phyloP scores from a whole-genome alignment of 2,888 invertebrate species.

The Portevinia maculata region DNA sequence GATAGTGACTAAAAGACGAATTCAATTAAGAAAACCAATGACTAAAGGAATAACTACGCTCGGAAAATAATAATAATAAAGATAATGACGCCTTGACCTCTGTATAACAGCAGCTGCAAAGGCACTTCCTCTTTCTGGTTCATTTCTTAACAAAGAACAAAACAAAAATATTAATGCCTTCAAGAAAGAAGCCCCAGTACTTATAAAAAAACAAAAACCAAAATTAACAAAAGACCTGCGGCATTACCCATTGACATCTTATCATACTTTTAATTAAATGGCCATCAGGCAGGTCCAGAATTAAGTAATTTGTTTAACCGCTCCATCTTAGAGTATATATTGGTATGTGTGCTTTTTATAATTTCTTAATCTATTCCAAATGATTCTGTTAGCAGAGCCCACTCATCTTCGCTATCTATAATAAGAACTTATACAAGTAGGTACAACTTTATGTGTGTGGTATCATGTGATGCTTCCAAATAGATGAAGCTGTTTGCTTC shows the following conservation, averaged over 20 bases:
- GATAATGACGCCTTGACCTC: conserved; percentile 35
- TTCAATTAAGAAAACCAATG: conserved; percentile 47
- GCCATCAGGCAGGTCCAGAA: conserved; percentile 57
- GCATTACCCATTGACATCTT: conserved; percentile 64
- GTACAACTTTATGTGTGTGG: not conserved
- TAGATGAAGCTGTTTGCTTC: conserved; percentile 11
- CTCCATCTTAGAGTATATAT: conserved; percentile 11
- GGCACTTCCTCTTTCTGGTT: conserved; percentile 16
- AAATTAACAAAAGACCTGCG: conserved; percentile 30
- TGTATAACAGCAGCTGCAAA: conserved; percentile 50
- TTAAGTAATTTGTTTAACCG: conserved; percentile 67
- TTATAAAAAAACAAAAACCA: not conserved
- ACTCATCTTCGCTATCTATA: not conserved
- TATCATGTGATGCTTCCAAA: conserved; percentile 23
- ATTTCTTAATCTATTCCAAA: conserved; percentile 64
- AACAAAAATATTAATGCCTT: conserved; percentile 8
- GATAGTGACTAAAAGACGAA: conserved; percentile 29
- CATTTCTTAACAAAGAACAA: not conserved
- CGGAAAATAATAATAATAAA: conserved; percentile 12
- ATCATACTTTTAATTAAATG: conserved; percentile 71
- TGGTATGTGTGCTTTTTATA: conserved; percentile 20
- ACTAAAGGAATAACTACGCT: conserved; percentile 27
- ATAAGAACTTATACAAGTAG: not conserved
- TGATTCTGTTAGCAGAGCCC: conserved; percentile 58
- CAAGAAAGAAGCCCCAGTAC: not conserved